Conservation (phyloP, 2,797 vertebrate genomes). For the Sparidentex hasta region DNA sequence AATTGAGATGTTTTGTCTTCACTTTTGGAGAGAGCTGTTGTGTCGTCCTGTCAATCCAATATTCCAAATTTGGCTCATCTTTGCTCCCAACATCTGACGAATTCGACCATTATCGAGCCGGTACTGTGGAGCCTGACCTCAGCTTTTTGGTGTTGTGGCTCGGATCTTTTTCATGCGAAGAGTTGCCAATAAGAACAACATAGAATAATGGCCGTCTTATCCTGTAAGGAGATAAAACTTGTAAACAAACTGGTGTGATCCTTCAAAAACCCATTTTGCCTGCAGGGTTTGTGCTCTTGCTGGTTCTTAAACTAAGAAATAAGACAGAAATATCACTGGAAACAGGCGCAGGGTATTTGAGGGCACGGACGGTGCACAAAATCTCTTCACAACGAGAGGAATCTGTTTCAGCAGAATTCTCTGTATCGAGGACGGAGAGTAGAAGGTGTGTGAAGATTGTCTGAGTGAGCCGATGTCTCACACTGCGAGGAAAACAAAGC, state of each 20-base stretch:
- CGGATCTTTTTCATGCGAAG: background rate
- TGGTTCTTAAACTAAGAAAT: slow-evolving; percentile 8
- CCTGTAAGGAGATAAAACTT: slow-evolving; percentile 3
- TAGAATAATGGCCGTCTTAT: background rate
- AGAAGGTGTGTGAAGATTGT: slow-evolving; percentile 50
- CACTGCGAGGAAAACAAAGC: slow-evolving; percentile 70
- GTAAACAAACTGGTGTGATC: background rate
- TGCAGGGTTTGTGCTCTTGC: slow-evolving; percentile 15
- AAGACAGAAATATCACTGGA: slow-evolving; percentile 21
- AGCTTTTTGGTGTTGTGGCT: background rate
- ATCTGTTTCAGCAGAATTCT: slow-evolving; percentile 18
- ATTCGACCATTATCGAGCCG: background rate
- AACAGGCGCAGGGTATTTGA: slow-evolving; percentile 27
- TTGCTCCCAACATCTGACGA: background rate
- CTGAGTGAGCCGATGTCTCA: slow-evolving; percentile 46
- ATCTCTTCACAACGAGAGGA: slow-evolving; percentile 19
- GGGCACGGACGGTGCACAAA: slow-evolving; percentile 2
- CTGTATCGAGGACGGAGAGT: slow-evolving; percentile 13
- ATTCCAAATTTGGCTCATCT: background rate
- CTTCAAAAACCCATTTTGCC: slow-evolving; percentile 13
- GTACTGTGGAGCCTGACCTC: background rate
- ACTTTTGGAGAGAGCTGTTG: too few relatives aligned
- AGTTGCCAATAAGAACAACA: background rate
- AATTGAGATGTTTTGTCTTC: too few relatives aligned
- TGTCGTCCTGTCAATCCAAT: background rate